These are phyloP conservation scores for Scrobipalpa atriplicella DNA, from an alignment of 2,888 invertebrate species.

Conservation along the genomic window DNA sequence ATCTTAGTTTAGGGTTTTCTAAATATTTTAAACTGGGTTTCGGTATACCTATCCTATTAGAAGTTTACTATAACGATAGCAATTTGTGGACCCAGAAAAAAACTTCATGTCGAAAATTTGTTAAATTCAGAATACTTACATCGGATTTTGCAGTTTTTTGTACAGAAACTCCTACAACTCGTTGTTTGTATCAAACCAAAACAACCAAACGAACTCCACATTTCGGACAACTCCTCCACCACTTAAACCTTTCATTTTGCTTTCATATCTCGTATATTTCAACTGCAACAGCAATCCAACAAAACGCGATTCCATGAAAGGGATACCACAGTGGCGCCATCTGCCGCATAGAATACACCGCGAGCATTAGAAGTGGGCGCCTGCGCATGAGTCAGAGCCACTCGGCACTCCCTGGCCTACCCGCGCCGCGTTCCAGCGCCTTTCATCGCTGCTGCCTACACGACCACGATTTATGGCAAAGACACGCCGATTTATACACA, in stretches of 20 bases:
- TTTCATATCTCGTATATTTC: slow-evolving; percentile 9
- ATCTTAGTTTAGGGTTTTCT: neutral
- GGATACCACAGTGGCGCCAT: slow-evolving; percentile 49
- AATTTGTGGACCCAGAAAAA: no score
- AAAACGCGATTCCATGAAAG: slow-evolving; percentile 29
- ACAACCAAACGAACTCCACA: neutral
- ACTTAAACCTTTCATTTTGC: neutral
- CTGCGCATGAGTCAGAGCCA: slow-evolving; percentile 55
- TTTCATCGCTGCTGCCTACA: slow-evolving; percentile 34
- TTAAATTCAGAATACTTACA: no score
- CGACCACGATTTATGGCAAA: slow-evolving; percentile 21
- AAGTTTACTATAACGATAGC: no score
- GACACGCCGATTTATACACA: slow-evolving; percentile 22
- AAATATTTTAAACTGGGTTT: no score
- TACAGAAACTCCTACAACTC: no score
- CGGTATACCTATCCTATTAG: no score
- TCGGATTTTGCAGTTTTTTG: no score
- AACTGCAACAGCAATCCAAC: slow-evolving; percentile 12
- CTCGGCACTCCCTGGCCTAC: slow-evolving; percentile 55
- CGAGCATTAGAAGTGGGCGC: slow-evolving; percentile 60
- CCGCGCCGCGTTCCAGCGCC: slow-evolving; percentile 31
- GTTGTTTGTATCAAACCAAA: neutral
- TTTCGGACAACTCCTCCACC: neutral
- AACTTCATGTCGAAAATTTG: no score
- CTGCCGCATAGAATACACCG: slow-evolving; percentile 54